phyloP scores from a whole-genome alignment of 2,113 vertebrate genomes.

The Girardinichthys multiradiatus region DNA sequence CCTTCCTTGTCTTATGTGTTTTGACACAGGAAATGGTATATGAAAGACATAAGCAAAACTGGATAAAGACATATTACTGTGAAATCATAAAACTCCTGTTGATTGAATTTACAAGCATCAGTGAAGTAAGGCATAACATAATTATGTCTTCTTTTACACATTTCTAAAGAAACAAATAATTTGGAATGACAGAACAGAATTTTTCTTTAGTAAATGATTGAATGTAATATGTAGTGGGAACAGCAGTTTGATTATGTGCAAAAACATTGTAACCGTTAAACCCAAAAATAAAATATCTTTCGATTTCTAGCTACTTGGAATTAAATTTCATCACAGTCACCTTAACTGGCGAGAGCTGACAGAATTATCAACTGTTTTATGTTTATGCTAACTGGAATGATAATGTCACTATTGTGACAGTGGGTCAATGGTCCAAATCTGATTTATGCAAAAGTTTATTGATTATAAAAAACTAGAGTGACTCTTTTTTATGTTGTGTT shows the following conservation, averaged over 20 bases:
- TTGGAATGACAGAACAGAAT: not conserved
- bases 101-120: conserved; percentile 30
- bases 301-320: not conserved
- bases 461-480: no score
- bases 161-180: conserved; percentile 12
- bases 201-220: not conserved
- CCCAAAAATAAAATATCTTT: not conserved
- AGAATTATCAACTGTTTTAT: no score
- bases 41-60: conserved; percentile 50
- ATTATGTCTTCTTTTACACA: conserved; percentile 17
- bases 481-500: no score
- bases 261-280: not conserved
- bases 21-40: conserved; percentile 45
- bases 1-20: conserved; percentile 18
- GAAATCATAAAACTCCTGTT: conserved; percentile 36
- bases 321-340: not conserved
- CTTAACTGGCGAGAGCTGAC: not conserved
- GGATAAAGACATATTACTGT: conserved; percentile 42
- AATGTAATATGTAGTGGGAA: not conserved
- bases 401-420: no score
- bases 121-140: conserved; percentile 22
- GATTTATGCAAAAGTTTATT: no score
- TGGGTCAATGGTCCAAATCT: no score
- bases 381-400: no score
- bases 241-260: not conserved